Conservation (phyloP, 2,888 invertebrate genomes). For the Caenorhabditis sp. region DNA sequence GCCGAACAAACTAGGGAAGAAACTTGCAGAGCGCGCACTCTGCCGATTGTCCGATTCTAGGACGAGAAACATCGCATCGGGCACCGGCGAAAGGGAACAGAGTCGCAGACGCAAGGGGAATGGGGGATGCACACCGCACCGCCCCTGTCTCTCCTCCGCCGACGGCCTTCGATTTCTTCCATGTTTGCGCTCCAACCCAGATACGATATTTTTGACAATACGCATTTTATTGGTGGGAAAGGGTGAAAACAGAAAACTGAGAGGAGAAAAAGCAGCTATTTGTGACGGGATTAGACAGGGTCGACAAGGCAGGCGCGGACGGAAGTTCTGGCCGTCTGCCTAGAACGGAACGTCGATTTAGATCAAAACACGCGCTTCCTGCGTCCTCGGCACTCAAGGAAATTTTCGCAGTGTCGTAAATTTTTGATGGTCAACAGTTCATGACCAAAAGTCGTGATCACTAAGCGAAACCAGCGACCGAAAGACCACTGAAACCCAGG, state of each 20-base stretch:
- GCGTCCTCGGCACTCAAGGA: slow-evolving; percentile 23
- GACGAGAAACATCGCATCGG: slow-evolving; percentile 8
- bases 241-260: slow-evolving; percentile 1
- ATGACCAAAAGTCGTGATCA: slow-evolving; percentile 18
- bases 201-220: slow-evolving; percentile 41
- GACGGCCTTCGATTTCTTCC: slow-evolving; percentile 14
- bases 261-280: slow-evolving; percentile 22
- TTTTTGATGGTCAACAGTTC: slow-evolving; percentile 34
- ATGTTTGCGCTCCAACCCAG: slow-evolving; percentile 43
- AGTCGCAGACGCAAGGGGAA: slow-evolving; percentile 23
- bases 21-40: not conserved
- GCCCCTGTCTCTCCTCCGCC: not conserved
- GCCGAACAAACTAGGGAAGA: not conserved
- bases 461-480: not conserved
- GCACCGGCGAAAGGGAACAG: not conserved
- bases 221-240: slow-evolving; percentile 28
- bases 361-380: slow-evolving; percentile 42
- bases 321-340: slow-evolving; percentile 33
- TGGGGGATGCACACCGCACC: not conserved
- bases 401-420: slow-evolving; percentile 30
- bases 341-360: slow-evolving; percentile 23
- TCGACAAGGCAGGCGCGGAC: slow-evolving; percentile 20
- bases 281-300: slow-evolving; percentile 41
- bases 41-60: not conserved
- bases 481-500: not conserved